Evolutionary conservation across 2,113 vertebrate species (phyloP), one percentile per base, ranked within the genome.

Genomic region (Bombycilla garrulus): DNA sequence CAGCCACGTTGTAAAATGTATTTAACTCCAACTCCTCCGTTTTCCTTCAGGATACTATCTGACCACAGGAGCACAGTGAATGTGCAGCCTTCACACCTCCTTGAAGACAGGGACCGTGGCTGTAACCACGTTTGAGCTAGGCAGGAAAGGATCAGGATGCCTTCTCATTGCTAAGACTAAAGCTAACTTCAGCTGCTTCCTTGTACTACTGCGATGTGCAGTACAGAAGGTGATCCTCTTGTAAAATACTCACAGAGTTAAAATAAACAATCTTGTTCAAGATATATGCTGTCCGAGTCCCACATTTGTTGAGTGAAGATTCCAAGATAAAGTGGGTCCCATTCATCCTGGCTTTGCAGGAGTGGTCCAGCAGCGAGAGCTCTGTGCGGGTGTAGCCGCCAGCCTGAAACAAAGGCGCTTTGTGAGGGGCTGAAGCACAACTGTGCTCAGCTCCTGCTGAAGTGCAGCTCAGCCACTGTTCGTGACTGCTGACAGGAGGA

Each of bases 291-390:
- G 92, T 95, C 58, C 88, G 94, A 73, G 99, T 99, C 26, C 97
- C 97, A 12, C 99, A 99, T 73, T 98, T 98, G 36, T 94, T 97
- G 91, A 98, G 97, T 2, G 98, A 93, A 25, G 99, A 99, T 82
- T 99, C 98, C 98, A 99, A 93, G 42, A 98, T 98, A 98, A 99
- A 99, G 98, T 99, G 99, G 65, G 99, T 99, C 81, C 93, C 97
- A 58, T 99, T 99, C 92, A 97, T 98, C 76, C 89, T 98, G 81
- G 99, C 99, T 97, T 98, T 99, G 98, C 99, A 99, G 50, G 97
- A 93, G 76, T 97, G 98, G 97, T 99, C 99, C 95, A 98, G 94
- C 53, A 99, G 98, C 2, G 99, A 99, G 84, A 99, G 97, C 86
- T 98, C 99, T 61, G 98, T 97, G 78, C 98, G 98, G 16, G 91